These are phyloP conservation scores for Tolmerus cingulatus DNA, from an alignment of 2,888 invertebrate genomes.

Conservation along the genomic window DNA sequence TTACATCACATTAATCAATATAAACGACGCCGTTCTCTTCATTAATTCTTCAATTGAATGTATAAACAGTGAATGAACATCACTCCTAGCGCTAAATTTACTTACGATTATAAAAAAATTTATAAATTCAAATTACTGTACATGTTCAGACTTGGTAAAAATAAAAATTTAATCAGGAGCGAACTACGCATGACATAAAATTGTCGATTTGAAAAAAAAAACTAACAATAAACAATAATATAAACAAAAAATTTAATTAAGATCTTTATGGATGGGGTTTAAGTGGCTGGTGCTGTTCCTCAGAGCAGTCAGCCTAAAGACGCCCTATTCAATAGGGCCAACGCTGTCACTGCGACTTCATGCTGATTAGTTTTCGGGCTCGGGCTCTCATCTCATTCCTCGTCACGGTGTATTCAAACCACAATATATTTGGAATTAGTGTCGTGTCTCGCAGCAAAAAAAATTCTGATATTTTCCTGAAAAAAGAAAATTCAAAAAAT, in stretches of 20 bases:
- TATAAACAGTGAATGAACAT: constrained; percentile 33
- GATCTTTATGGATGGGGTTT: constrained; percentile 27
- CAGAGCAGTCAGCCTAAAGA: background rate
- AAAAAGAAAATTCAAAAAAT: background rate
- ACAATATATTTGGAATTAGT: constrained; percentile 88
- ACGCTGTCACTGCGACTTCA: constrained; percentile 84
- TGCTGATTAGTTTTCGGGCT: constrained; percentile 79
- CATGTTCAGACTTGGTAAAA: constrained; percentile 29
- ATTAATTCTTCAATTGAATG: constrained; percentile 7
- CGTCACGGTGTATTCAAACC: constrained; percentile 92
- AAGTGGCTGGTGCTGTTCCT: background rate
- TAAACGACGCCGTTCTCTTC: constrained; percentile 6
- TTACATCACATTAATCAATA: constrained; percentile 33
- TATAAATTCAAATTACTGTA: constrained; percentile 33
- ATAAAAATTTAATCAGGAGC: background rate
- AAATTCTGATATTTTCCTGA: constrained; percentile 85
- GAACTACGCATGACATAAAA: background rate
- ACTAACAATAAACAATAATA: background rate
- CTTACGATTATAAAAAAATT: background rate
- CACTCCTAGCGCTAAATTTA: constrained; percentile 20
- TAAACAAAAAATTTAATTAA: background rate
- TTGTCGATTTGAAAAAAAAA: background rate
- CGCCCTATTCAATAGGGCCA: constrained; percentile 43
- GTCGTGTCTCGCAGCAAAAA: constrained; percentile 87
- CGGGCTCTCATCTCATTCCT: constrained; percentile 83